Evolutionary conservation across 2,113 vertebrate genomes (phyloP), one percentile per base, ranked within the genome.

Genomic region (Excalfactoria chinensis): DNA sequence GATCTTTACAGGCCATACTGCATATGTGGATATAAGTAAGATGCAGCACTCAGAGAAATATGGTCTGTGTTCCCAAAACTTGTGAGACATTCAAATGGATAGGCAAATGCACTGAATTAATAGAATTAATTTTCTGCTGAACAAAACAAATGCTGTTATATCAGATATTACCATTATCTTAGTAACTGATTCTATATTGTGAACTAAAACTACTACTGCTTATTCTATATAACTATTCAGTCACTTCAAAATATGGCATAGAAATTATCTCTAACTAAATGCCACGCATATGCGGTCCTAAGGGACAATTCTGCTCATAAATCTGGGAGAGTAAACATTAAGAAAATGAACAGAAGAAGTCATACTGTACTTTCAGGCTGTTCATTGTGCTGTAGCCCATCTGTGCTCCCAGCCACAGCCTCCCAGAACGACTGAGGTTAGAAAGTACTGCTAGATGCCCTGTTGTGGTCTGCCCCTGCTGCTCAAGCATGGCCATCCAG

Each of bases 401-500:
- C 55, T 59, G 11, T 66, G 40, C 28, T 21, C 40, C 28, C 18
- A 66, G 40, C 11, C 5, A 64, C 23, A 26, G 23, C 18, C 53
- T 25, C 13, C 58, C 14, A 34, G 44, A 34, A 26, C 9, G 16
- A 4, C 2, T 4, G 22, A 48, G 17, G 7, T 32, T 58, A n/a
- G 49, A 72, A 46, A 5, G 10, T 7, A 23, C 9, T 22, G 59
- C n/a, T 32, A 10, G 8, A 56, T 6, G 11, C 28, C 7, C 18
- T 28, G 13, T 63, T 28, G 11, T 63, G 14, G 9, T n/a, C 11
- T 28, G 62, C 6, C 2, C 1, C 1, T 1, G 21, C 19, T 70
- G 9, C 34, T 35, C 30, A 53, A 59, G 22, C 17, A 62, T 6
- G 5, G 8, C 3, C 0, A 3, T 26, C 1, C 14, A 11, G 1